Evolutionary conservation across 2,888 invertebrate genomes (phyloP), one percentile per base, ranked within the genome.

Genomic region (Eupithecia tripunctaria): DNA sequence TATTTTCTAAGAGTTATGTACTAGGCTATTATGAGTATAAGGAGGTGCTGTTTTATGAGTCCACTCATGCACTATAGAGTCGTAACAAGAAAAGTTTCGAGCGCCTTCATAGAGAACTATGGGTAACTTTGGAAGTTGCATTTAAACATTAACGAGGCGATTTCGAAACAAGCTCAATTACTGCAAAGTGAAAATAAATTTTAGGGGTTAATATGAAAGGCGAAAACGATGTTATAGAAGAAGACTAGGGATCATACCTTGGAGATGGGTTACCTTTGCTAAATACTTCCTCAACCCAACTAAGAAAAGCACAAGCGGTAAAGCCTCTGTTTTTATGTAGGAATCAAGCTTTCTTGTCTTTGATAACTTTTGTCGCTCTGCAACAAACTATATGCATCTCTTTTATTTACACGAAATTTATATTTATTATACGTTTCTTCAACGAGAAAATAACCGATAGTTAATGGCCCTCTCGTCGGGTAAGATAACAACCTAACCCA

Each of bases 1-100:
- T 2, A 60, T 29, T 60, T 29, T 60, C 27, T 27, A 27, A 29
- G 15, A 29, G 29, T n/a, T 18, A 72, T 64, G 74, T 81, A 83
- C 82, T 73, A 84, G 80, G 81, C 74, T 71, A 68, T 72, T 75
- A 84, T 82, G 75, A 80, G 78, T 73, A 70, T 71, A 67, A 74
- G 68, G 75, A 78, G 79, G 75, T 81, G 69, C 73, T 76, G 77
- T 82, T 84, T 8, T 36, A 82, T 83, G 85, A 84, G 79, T 85
- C 76, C 72, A 71, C 75, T 73, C 65, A 74, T 76, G 73, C 76
- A 70, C 70, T 79, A 72, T 67, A 71, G 66, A 72, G 75, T 71
- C 74, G 80, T 86, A 86, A 86, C 85, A 85, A 86, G 85, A 85
- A 83, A 86, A 86, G 79, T 86, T 85, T 79, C 7, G 63, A 81